Conservation (phyloP, 2,797 vertebrate species). For the Eptatretus atami region DNA sequence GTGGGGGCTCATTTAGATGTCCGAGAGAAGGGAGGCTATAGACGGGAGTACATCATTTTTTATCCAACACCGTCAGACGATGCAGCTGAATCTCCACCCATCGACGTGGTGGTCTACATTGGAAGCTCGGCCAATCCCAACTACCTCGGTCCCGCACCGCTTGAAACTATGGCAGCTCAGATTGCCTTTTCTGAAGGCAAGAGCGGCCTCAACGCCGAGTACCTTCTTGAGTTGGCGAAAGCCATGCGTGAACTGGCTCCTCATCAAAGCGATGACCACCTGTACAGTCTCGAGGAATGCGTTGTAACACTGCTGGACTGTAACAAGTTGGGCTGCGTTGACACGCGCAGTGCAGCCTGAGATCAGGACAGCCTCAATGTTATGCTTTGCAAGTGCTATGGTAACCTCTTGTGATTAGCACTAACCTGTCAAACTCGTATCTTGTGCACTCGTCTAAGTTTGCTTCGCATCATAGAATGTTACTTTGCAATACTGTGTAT, state of each 20-base stretch:
- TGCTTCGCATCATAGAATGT: too few species aligned
- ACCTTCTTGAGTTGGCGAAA: constrained; percentile 63
- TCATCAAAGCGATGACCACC: constrained; percentile 51
- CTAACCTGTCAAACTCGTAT: too few species aligned
- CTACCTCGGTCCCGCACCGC: constrained; percentile 71
- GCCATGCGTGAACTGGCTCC: constrained; percentile 47
- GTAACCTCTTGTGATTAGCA: too few species aligned
- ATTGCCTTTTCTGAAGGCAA: constrained; percentile 43
- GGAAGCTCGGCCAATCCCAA: constrained; percentile 57
- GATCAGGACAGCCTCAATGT: too few species aligned
- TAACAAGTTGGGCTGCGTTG: neutral
- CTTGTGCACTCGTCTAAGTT: too few species aligned
- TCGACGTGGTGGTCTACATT: constrained; percentile 49
- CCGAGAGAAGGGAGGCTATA: constrained; percentile 74
- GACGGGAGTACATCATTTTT: constrained; percentile 39
- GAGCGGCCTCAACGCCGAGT: constrained; percentile 65
- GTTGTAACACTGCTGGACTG: constrained; percentile 26
- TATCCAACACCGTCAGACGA: constrained; percentile 19
- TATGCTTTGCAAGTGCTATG: too few species aligned
- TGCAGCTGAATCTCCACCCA: constrained; percentile 18
- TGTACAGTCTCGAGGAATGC: constrained; percentile 55
- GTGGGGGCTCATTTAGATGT: constrained; percentile 71
- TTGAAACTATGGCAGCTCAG: constrained; percentile 71
- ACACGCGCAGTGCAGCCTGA: neutral
- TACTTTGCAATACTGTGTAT: too few species aligned